phyloP scores from a whole-genome alignment of 2,113 vertebrate species.

The Anas platyrhynchos region DNA sequence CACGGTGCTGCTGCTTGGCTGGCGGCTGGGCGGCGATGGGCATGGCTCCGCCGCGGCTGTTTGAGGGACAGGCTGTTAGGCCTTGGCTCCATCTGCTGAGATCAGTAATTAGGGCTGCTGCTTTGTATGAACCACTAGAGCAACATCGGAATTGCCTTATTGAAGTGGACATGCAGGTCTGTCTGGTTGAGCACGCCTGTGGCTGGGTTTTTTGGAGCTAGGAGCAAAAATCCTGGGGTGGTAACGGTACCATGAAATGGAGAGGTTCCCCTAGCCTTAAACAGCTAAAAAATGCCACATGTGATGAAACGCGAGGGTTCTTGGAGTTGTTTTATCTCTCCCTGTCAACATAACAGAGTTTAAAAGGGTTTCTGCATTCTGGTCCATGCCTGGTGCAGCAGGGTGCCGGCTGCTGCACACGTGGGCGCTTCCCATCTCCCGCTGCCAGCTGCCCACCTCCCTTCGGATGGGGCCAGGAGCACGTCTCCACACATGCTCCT shows the following conservation, averaged over 20 bases:
- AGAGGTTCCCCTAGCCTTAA: background rate
- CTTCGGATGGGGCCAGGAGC: background rate
- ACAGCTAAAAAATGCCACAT: background rate
- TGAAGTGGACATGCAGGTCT: background rate
- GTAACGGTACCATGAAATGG: accelerated
- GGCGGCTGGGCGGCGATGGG: accelerated
- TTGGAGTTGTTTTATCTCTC: background rate
- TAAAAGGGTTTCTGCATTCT: background rate
- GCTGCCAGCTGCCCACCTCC: background rate
- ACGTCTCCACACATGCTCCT: background rate
- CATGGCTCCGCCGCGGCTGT: accelerated
- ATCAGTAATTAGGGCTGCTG: constrained; percentile 1
- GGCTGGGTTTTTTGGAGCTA: background rate
- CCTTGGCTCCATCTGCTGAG: background rate
- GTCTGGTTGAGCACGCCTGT: background rate
- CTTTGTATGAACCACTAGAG: background rate
- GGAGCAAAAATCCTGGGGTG: background rate
- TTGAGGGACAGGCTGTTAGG: background rate
- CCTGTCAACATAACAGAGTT: background rate
- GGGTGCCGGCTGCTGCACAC: background rate
- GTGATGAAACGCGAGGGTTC: background rate
- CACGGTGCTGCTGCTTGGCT: accelerated
- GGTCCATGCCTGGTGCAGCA: background rate
- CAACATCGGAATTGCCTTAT: background rate
- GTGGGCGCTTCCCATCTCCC: background rate